Conservation (phyloP, 1,140 invertebrate species). For the Heliconius hewitsoni region DNA sequence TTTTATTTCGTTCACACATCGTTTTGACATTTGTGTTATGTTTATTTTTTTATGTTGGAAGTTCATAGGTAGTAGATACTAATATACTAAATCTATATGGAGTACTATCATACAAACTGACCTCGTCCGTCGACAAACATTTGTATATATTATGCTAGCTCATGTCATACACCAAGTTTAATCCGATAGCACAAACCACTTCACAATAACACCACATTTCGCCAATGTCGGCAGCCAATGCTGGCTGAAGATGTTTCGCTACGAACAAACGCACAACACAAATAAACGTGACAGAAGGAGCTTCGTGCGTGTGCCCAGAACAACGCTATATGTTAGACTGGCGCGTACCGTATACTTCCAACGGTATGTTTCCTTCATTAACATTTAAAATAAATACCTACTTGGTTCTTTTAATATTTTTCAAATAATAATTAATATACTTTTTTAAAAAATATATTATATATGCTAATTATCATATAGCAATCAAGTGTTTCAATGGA, state of each 20-base stretch:
- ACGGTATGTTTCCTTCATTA: conserved; percentile 55
- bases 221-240: conserved; percentile 58
- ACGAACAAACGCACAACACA: conserved; percentile 57
- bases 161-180: conserved; percentile 54
- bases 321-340: conserved; percentile 64
- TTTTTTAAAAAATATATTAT: neutral
- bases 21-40: no score
- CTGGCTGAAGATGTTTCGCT: conserved; percentile 53
- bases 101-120: conserved; percentile 45
- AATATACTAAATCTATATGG: neutral
- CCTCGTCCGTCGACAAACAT: conserved; percentile 77
- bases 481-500: neutral
- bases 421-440: neutral
- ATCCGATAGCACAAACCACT: conserved; percentile 57
- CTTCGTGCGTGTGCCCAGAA: conserved; percentile 61
- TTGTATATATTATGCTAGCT: conserved; percentile 56
- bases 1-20: no score
- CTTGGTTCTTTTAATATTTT: neutral
- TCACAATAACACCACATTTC: conserved; percentile 59
- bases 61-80: neutral
- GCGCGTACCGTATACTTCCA: conserved; percentile 44
- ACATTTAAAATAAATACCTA: conserved; percentile 24
- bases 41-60: neutral
- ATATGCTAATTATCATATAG: neutral
- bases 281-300: conserved; percentile 53